These are phyloP conservation scores for Drosophila mettleri DNA, from an alignment of 2,888 invertebrate genomes.

Conservation along the genomic window DNA sequence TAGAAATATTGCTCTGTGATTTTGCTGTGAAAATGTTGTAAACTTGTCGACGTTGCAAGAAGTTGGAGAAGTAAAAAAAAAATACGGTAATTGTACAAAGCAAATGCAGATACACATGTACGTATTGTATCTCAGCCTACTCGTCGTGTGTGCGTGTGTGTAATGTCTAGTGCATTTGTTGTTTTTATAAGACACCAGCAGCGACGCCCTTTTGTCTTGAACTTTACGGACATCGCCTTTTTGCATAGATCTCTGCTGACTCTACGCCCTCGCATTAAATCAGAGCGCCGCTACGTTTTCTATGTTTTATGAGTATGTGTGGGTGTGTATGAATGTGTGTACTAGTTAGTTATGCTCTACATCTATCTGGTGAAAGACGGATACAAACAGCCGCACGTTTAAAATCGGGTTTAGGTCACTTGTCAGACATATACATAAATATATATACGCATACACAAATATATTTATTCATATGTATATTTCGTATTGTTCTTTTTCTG, in stretches of 20 bases:
- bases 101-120: slow-evolving; percentile 27
- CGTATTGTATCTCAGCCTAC: slow-evolving; percentile 8
- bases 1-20: slow-evolving; percentile 58
- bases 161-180: slow-evolving; percentile 60
- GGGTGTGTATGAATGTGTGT: slow-evolving; percentile 15
- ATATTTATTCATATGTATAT: slow-evolving; percentile 9
- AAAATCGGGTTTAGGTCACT: slow-evolving; percentile 68
- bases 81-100: slow-evolving; percentile 49
- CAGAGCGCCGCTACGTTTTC: slow-evolving; percentile 28
- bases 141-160: slow-evolving; percentile 23
- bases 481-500: slow-evolving; percentile 28
- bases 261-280: slow-evolving; percentile 15
- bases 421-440: slow-evolving; percentile 38
- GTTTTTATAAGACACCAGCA: slow-evolving; percentile 43
- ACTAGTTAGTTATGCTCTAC: slow-evolving; percentile 44
- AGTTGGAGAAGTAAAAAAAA: slow-evolving; percentile 40
- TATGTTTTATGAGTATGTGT: slow-evolving; percentile 6
- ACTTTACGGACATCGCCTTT: slow-evolving; percentile 54
- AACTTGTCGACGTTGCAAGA: slow-evolving; percentile 76
- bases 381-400: slow-evolving; percentile 55
- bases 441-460: not conserved
- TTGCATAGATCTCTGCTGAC: slow-evolving; percentile 40
- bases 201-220: slow-evolving; percentile 78
- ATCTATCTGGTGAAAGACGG: slow-evolving; percentile 44
- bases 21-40: slow-evolving; percentile 61